Evolutionary conservation across 2,888 invertebrate genomes (phyloP), one percentile per base, ranked within the genome.

Genomic region (Xanthia icteritia): DNA sequence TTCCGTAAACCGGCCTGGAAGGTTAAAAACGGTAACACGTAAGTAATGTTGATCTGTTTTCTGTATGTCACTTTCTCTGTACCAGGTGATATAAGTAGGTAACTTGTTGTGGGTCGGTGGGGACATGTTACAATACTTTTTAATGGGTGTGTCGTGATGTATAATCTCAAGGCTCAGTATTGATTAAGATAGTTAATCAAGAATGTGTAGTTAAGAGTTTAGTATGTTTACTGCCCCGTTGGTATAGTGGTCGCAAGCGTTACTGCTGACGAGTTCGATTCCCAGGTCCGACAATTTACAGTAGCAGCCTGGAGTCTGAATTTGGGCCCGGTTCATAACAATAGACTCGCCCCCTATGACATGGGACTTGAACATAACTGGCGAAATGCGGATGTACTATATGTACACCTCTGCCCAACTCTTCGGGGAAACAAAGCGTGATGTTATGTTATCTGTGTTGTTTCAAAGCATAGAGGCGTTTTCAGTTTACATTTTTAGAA

Each of bases 51-150:
- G 79, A 81, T 78, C 83, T 74, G 78, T 73, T 60, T 71, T 77
- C 58, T 78, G 76, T 63, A 70, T 72, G 56, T 9, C 74, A 75
- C 83, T 84, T 84, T 84, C 83, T 84, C 83, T 20, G 56, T 13
- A 63, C 13, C 58, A 20, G 20, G 65, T 82, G 76, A 83, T 73
- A 79, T 79, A 79, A 27, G n/a, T n/a, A 9, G 5, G 39, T 58
- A 63, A 45, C 48, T 68, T 31, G 48, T 20, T 61, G 66, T 78
- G 39, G 15, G 56, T 39, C 67, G 11, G 27, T 23, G 23, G 2
- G 8, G 1, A 56, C 56, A 11, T 65, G 56, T 36, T 45, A 76
- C 61, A 65, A 31, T 58, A 51, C n/a, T n/a, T 20, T 36, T 58
- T 15, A 23, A 23, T 67, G 73, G 48, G 56, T 56, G 60, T 39